phyloP scores from a whole-genome alignment of 2,113 vertebrate species.

The Actenoides lindsayi region DNA sequence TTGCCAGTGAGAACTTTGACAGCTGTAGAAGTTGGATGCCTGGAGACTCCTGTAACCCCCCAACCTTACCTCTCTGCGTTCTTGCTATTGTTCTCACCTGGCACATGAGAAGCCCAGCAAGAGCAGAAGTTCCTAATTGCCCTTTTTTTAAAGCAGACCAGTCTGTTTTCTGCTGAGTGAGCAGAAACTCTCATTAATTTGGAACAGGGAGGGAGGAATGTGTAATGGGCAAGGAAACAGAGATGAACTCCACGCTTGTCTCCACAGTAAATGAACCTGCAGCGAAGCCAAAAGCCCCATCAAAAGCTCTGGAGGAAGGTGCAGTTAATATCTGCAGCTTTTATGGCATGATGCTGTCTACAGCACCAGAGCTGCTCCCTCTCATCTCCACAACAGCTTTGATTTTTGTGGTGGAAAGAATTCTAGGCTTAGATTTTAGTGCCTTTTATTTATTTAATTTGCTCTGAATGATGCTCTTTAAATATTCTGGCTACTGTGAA shows the following conservation, averaged over 20 bases:
- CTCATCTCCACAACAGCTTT: neutral
- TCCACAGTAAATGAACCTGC: neutral
- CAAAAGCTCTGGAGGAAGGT: neutral
- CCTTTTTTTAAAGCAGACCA: neutral
- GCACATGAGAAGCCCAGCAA: neutral
- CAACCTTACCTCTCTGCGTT: neutral
- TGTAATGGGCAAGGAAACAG: neutral
- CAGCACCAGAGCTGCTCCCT: neutral
- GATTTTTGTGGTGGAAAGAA: neutral
- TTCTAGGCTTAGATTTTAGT: neutral
- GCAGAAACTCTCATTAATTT: slow-evolving; percentile 17
- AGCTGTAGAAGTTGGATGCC: neutral
- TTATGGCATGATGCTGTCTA: neutral
- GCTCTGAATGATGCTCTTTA: neutral
- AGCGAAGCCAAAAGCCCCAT: neutral
- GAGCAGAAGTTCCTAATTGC: neutral
- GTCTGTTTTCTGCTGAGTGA: slow-evolving; percentile 30
- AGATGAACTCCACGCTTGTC: neutral
- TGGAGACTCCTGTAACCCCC: neutral
- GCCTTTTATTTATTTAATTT: neutral
- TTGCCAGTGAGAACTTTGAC: neutral
- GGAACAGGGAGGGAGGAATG: neutral
- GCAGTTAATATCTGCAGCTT: neutral
- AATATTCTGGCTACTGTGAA: neutral
- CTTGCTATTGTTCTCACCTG: neutral